Conservation (phyloP, 2,797 vertebrate genomes). For the Neomorphus geoffroyi region DNA sequence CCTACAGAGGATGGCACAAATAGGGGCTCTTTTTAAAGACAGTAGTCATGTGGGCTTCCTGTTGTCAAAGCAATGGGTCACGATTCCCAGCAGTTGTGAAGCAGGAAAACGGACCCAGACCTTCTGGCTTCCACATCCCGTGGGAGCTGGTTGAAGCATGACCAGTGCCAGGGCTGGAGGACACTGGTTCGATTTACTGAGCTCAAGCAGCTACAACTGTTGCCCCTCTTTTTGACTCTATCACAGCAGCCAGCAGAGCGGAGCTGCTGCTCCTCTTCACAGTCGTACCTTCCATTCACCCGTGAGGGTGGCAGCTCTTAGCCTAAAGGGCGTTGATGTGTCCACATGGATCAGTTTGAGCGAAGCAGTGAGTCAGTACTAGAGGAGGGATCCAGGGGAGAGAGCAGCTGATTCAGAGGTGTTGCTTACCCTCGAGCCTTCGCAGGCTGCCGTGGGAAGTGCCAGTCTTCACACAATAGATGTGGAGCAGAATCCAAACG, state of each 20-base stretch:
- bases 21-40: not conserved
- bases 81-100: not conserved
- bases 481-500: not conserved
- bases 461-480: not conserved
- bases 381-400: not conserved
- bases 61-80: not conserved
- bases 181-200: not conserved
- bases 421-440: not conserved
- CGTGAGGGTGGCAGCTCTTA: not conserved
- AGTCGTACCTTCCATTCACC: not conserved
- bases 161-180: not conserved
- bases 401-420: not conserved
- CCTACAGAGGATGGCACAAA: not conserved
- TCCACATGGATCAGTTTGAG: not conserved
- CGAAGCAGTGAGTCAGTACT: not conserved
- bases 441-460: not conserved
- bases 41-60: not conserved
- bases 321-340: not conserved
- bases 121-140: not conserved
- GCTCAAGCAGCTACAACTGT: rapidly evolving
- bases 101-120: not conserved
- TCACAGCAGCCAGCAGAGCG: not conserved
- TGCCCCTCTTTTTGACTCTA: not conserved
- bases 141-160: not conserved
- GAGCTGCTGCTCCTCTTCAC: not conserved